phyloP scores from a whole-genome alignment of 1,140 invertebrate genomes.

The Lethrus apterus region DNA sequence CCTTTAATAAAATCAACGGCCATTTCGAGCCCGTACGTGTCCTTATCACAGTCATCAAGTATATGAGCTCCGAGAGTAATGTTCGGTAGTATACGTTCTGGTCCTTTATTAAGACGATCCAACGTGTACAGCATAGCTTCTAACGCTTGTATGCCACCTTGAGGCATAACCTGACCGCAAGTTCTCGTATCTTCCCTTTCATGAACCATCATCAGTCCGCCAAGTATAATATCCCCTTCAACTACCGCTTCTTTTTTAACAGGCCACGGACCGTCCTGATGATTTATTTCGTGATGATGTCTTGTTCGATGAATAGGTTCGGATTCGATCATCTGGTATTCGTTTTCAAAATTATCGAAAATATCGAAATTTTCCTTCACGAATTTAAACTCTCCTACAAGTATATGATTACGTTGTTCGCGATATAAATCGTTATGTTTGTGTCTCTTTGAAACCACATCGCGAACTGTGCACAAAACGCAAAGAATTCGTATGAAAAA shows the following conservation, averaged over 20 bases:
- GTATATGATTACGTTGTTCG: too few relatives aligned
- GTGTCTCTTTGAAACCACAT: too few relatives aligned
- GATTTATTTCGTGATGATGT: conserved; percentile 7
- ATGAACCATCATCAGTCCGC: conserved; percentile 94
- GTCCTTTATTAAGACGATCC: conserved; percentile 68
- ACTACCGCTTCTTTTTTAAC: conserved; percentile 76
- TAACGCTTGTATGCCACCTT: conserved; percentile 84
- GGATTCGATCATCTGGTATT: conserved; percentile 5
- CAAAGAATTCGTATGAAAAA: too few relatives aligned
- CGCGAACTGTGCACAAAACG: too few relatives aligned
- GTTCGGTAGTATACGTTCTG: conserved; percentile 60
- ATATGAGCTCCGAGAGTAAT: conserved; percentile 81
- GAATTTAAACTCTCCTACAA: too few relatives aligned
- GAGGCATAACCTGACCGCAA: conserved; percentile 90
- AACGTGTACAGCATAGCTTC: conserved; percentile 90
- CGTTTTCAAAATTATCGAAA: too few relatives aligned
- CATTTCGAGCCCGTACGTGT: conserved; percentile 93
- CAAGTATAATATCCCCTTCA: conserved; percentile 76
- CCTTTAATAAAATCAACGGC: conserved; percentile 96
- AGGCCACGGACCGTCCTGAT: conserved; percentile 55
- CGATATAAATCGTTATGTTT: too few relatives aligned
- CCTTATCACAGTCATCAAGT: conserved; percentile 92
- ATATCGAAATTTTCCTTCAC: too few relatives aligned
- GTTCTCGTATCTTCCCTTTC: conserved; percentile 75
- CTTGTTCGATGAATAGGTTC: conserved; percentile 5